These are phyloP conservation scores for Pseudolaguvia tuberculata DNA, from an alignment of 2,113 vertebrate species.

Conservation along the genomic window DNA sequence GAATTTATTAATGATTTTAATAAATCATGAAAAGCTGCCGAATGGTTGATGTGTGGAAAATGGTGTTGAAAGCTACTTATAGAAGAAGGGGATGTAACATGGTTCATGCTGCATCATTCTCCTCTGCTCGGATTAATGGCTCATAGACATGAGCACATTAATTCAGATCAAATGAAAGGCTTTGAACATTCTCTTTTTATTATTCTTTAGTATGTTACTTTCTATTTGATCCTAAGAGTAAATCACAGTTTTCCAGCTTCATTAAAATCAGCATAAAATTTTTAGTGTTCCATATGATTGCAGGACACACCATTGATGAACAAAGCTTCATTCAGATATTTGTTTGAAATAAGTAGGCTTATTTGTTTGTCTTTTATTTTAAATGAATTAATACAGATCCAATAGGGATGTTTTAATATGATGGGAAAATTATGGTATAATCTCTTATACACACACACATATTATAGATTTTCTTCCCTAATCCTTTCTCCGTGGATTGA, in stretches of 20 bases:
- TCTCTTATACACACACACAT: too few species aligned
- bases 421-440: too few species aligned
- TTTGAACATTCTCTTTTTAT: too few species aligned
- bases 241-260: neutral
- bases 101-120: neutral
- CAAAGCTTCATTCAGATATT: too few species aligned
- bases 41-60: too few species aligned
- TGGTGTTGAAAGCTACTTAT: neutral
- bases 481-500: conserved; percentile 34
- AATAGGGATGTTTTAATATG: neutral
- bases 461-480: conserved; percentile 5
- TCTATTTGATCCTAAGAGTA: neutral
- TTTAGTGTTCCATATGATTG: neutral
- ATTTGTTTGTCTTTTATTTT: too few species aligned
- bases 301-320: too few species aligned
- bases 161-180: neutral
- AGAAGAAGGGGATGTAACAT: too few species aligned
- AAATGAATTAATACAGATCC: too few species aligned
- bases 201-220: neutral
- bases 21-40: neutral
- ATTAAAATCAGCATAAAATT: neutral
- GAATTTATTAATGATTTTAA: neutral
- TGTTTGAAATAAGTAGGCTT: too few species aligned
- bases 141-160: neutral
- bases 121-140: neutral